phyloP scores from a whole-genome alignment of 2,888 invertebrate species.

The Protophormia terraenovae region DNA sequence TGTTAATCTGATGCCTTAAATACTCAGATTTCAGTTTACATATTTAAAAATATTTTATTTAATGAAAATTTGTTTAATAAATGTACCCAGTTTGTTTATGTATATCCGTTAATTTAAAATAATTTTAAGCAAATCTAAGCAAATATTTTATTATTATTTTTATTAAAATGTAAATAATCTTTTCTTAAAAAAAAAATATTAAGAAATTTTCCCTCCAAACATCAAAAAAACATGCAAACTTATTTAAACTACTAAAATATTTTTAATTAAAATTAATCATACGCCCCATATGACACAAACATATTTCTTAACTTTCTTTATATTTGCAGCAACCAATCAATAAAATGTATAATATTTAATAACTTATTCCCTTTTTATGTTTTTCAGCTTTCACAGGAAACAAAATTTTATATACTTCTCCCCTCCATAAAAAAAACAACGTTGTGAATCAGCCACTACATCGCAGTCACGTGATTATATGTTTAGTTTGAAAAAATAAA shows the following conservation, averaged over 20 bases:
- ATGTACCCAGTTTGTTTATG: not conserved
- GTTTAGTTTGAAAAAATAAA: conserved; percentile 18
- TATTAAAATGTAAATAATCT: no score
- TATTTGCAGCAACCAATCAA: not conserved
- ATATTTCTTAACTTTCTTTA: not conserved
- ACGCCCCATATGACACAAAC: not conserved
- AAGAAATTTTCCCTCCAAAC: no score
- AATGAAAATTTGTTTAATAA: not conserved
- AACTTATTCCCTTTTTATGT: not conserved
- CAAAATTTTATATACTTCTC: no score
- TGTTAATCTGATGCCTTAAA: conserved; percentile 44
- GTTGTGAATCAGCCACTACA: conserved; percentile 71
- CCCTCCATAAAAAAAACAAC: no score
- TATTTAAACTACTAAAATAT: not conserved
- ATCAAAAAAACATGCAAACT: no score
- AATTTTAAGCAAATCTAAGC: not conserved
- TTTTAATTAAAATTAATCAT: conserved; percentile 23
- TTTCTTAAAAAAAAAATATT: no score
- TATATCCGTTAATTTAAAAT: not conserved
- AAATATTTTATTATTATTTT: not conserved
- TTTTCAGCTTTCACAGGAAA: no score
- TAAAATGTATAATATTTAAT: not conserved
- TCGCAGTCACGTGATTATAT: conserved; percentile 71
- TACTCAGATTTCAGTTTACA: conserved; percentile 33
- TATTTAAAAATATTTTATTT: not conserved